These are phyloP conservation scores for Osedax frankpressi DNA, from an alignment of 2,888 invertebrate genomes.

Conservation along the genomic window DNA sequence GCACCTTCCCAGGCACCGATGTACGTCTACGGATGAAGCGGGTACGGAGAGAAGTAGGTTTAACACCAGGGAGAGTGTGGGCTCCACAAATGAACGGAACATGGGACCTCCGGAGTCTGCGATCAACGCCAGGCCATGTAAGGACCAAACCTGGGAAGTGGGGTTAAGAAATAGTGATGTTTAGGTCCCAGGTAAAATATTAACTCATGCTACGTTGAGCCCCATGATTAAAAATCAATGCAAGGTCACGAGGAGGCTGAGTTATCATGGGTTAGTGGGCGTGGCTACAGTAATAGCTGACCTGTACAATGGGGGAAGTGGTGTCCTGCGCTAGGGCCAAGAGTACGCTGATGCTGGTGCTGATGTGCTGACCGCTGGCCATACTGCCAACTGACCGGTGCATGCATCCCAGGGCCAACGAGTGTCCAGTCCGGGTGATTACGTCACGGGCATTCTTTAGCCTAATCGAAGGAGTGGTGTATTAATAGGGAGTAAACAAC, in stretches of 20 bases:
- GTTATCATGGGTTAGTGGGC: no score
- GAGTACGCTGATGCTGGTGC: slow-evolving; percentile 82
- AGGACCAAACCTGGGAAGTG: slow-evolving; percentile 72
- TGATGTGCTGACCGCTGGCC: slow-evolving; percentile 84
- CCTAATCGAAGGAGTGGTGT: slow-evolving; percentile 29
- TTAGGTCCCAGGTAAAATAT: background rate
- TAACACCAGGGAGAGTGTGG: slow-evolving; percentile 74
- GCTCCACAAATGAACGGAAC: slow-evolving; percentile 93
- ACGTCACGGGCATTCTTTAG: slow-evolving; percentile 74
- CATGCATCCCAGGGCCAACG: slow-evolving; percentile 83
- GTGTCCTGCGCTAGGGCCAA: slow-evolving; percentile 85
- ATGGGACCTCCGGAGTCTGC: slow-evolving; percentile 97
- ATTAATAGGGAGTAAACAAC: background rate
- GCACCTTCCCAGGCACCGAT: slow-evolving; percentile 81
- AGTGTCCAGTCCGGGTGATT: slow-evolving; percentile 68
- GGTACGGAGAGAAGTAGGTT: slow-evolving; percentile 79
- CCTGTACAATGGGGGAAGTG: slow-evolving; percentile 84
- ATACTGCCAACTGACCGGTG: slow-evolving; percentile 89
- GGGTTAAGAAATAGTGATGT: background rate
- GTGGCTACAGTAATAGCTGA: no score
- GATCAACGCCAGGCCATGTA: slow-evolving; percentile 84
- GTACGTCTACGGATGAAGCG: slow-evolving; percentile 73
- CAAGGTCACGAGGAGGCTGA: no score
- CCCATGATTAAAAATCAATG: no score
- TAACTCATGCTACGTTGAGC: no score